Conservation (phyloP, 1,140 invertebrate genomes). For the Drosophila chauvacae region DNA sequence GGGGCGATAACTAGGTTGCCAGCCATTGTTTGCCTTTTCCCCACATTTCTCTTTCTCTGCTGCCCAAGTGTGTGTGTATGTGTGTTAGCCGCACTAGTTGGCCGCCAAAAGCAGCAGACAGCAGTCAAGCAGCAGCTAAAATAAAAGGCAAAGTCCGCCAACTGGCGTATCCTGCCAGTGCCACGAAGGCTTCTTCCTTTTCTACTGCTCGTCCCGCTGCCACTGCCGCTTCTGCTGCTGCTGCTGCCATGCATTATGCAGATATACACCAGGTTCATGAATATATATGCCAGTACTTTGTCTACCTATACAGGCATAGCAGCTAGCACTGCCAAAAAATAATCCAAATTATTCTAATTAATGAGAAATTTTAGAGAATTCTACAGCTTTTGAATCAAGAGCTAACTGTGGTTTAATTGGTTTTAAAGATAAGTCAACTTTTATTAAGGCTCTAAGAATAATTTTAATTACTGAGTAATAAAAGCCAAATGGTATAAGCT, state of each 20-base stretch:
- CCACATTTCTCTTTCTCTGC: constrained; percentile 55
- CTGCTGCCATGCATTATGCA: constrained; percentile 77
- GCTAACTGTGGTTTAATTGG: background rate
- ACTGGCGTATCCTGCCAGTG: constrained; percentile 70
- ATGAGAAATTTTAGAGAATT: background rate
- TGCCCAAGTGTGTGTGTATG: constrained; percentile 7
- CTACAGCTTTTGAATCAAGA: background rate
- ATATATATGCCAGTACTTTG: constrained; percentile 78
- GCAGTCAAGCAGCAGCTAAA: constrained; percentile 64
- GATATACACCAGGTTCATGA: constrained; percentile 81
- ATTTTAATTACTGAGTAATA: background rate
- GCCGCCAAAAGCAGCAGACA: constrained; percentile 61
- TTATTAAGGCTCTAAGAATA: background rate
- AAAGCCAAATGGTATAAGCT: background rate
- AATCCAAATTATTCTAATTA: background rate
- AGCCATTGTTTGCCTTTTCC: constrained; percentile 79
- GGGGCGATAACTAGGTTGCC: constrained; percentile 80
- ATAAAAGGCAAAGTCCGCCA: constrained; percentile 78
- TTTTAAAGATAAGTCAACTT: no score
- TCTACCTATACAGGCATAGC: constrained; percentile 35
- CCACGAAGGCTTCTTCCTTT: constrained; percentile 40
- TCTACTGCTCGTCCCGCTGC: constrained; percentile 30
- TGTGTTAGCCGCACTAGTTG: constrained; percentile 59
- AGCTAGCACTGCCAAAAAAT: constrained; percentile 10
- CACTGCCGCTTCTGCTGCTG: constrained; percentile 11